Base-by-base conservation (phyloP, 2,113 vertebrate genomes). In the Neotoma lepida region DNA sequence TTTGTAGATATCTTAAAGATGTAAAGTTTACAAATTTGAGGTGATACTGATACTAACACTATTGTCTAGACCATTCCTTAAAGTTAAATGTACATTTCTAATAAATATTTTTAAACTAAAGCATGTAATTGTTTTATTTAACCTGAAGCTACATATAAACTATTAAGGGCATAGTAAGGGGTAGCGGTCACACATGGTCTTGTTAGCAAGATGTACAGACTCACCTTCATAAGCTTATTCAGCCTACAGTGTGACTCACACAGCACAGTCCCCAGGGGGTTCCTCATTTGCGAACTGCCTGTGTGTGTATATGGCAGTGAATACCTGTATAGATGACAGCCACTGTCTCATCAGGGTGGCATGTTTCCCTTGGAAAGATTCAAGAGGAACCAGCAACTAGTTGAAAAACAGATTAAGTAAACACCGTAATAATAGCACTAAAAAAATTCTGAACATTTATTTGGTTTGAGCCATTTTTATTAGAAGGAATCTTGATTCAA, bases 11-110 rank as follows among this genome's bases (percentile, higher is more conserved):
- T 41, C 87, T 39, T 94, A 94, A 89, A 93, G 86, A 33, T 97
- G 85, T 95, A 95, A 96, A 96, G 95, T 96, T 97, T 98, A 98
- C 98, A 98, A 95, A 98, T 97, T 96, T 96, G 88, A 98, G 97
- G 97, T 98, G 98, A 98, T 98, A 97, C 97, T 98, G 98, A 98
- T 98, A 97, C 97, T 96, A 98, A 98, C 95, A 97, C 88, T 96
- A 30, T 97, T 95, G 6, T 95, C 91, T 44, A 95, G 88, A 97
- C 97, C 98, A 97, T 98, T 98, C 98, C 98, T 98, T 97, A 93
- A 98, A 97, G 89, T 93, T 96, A 97, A 95, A 94, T 97, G 96
- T 98, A 98, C 94, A 95, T 96, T 96, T 98, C 95, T 97, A 98
- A 98, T 97, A 98, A 98, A 97, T 97, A 96, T 97, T 98, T 96